Percentiles rank a stretch among this genome's conserved stretches.
These are phyloP conservation scores for Sesia bembeciformis DNA, from an alignment of 2,888 invertebrate genomes.

Conservation along the genomic window DNA sequence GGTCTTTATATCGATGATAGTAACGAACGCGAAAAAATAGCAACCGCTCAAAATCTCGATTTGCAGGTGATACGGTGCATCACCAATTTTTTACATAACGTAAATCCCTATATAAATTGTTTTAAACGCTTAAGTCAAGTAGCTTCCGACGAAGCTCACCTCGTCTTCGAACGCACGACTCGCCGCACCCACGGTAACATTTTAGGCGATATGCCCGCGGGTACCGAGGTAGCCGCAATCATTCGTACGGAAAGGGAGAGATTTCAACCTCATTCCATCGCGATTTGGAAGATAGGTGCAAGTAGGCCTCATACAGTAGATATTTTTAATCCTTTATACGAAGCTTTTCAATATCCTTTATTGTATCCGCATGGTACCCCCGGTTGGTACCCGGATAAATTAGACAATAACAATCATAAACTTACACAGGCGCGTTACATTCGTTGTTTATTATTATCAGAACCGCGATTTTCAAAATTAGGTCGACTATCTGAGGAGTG, in stretches of 20 bases:
- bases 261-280: constrained; percentile 4
- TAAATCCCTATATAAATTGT: not conserved
- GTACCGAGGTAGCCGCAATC: constrained; percentile 5
- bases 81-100: not conserved
- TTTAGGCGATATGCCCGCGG: constrained; percentile 3
- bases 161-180: constrained; percentile 1
- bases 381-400: constrained; percentile 1
- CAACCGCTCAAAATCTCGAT: not conserved
- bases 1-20: not conserved
- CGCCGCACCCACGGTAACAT: constrained; percentile 7
- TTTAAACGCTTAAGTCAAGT: not conserved
- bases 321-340: constrained; percentile 5
- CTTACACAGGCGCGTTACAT: constrained; percentile 2
- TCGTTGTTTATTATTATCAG: constrained; percentile 2
- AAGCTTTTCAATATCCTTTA: constrained; percentile 3
- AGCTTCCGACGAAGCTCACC: not conserved
- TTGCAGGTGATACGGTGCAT: not conserved
- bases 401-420: constrained; percentile 2
- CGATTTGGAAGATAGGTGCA: constrained; percentile 8
- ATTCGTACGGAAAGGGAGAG: constrained; percentile 6
- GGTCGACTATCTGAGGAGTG: constrained; percentile 5
- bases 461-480: constrained; percentile 4
- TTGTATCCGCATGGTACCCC: constrained; percentile 1
- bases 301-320: constrained; percentile 5
- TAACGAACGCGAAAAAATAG: not conserved